Conservation (phyloP, 1,140 invertebrate species). For the Potamilus streckersoni region DNA sequence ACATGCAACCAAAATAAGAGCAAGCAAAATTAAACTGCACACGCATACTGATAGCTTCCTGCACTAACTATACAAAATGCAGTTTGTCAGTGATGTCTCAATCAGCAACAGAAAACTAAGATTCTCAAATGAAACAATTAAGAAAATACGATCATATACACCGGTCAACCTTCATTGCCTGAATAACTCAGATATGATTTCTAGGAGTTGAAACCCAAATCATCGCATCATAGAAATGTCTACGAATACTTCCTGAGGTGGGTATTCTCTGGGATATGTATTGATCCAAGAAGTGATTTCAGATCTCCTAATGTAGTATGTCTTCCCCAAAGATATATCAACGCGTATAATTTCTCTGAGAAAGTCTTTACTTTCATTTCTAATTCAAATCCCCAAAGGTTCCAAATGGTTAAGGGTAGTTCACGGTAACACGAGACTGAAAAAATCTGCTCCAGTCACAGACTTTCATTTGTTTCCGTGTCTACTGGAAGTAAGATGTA, state of each 20-base stretch:
- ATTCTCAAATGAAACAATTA: constrained; percentile 14
- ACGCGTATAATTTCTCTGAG: background rate
- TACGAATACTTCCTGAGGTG: constrained; percentile 8
- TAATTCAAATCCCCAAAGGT: constrained; percentile 12
- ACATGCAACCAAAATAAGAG: constrained; percentile 7
- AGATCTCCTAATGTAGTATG: background rate
- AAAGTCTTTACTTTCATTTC: constrained; percentile 13
- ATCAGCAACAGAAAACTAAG: background rate
- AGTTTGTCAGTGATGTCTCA: constrained; percentile 5
- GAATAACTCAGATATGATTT: constrained; percentile 2
- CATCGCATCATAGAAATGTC: constrained; percentile 17
- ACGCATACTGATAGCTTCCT: background rate
- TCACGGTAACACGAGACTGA: background rate
- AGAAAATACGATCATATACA: constrained; percentile 19
- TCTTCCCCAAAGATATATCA: background rate
- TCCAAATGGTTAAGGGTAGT: background rate
- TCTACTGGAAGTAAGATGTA: constrained; percentile 22
- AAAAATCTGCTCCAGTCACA: constrained; percentile 2
- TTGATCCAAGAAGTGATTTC: background rate
- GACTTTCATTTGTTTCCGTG: background rate
- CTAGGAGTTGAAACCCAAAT: constrained; percentile 1
- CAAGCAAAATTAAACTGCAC: constrained; percentile 10
- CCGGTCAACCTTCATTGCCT: constrained; percentile 14
- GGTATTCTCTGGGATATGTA: constrained; percentile 12
- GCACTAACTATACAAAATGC: constrained; percentile 17